Percentiles rank a stretch among this genome's conserved stretches.
Conservation (phyloP, 2,113 vertebrate genomes). For the Psittacula cyanocephala region DNA sequence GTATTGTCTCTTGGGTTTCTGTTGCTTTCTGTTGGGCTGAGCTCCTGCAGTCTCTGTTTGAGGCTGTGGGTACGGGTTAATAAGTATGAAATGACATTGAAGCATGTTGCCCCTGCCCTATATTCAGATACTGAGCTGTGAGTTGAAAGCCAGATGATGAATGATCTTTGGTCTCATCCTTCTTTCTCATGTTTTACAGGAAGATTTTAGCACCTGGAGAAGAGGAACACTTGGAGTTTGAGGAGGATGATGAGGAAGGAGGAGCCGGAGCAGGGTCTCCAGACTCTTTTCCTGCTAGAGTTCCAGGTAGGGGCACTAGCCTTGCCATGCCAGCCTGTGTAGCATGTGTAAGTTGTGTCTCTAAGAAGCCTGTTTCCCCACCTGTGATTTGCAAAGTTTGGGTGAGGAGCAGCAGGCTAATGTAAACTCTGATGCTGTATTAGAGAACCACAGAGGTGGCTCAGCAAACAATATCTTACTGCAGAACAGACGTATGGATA, state of each 20-base stretch:
- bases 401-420: not conserved
- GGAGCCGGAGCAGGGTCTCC: conserved; percentile 85
- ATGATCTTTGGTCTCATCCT: not conserved
- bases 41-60: not conserved
- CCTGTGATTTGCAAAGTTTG: not conserved
- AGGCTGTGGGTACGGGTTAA: not conserved
- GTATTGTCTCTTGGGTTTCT: not conserved
- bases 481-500: not conserved
- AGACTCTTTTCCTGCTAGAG: conserved; percentile 83
- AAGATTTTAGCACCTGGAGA: conserved; percentile 97
- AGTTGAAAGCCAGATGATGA: not conserved
- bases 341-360: not conserved
- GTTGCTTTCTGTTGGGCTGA: not conserved
- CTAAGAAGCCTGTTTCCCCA: not conserved
- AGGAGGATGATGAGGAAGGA: conserved; percentile 93
- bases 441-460: not conserved
- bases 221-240: conserved; percentile 94
- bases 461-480: not conserved
- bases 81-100: not conserved
- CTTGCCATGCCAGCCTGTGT: not conserved
- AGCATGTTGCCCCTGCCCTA: not conserved
- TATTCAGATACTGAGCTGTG: not conserved
- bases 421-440: not conserved
- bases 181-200: conserved; percentile 68
- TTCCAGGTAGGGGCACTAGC: conserved; percentile 80